phyloP scores from a whole-genome alignment of 1,140 invertebrate genomes.

The Watersipora subatra region DNA sequence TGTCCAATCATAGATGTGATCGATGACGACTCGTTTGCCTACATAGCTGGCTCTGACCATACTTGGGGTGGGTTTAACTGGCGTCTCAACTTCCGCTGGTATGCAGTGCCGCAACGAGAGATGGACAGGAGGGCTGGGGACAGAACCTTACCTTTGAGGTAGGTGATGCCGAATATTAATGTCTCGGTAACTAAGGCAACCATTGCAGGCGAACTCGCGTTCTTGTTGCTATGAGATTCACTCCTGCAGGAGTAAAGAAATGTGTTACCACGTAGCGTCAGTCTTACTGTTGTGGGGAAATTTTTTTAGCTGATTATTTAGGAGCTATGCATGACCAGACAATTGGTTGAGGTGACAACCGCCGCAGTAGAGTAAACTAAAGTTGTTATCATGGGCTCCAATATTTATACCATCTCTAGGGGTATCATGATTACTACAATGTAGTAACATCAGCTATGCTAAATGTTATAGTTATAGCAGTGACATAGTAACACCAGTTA shows the following conservation, averaged over 20 bases:
- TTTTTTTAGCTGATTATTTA: too few species aligned
- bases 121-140: slow-evolving; percentile 77
- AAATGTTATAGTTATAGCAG: too few species aligned
- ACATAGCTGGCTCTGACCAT: slow-evolving; percentile 53
- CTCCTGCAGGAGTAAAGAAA: not conserved
- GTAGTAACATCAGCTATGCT: too few species aligned
- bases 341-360: too few species aligned
- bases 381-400: too few species aligned
- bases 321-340: too few species aligned
- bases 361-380: too few species aligned
- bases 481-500: too few species aligned
- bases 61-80: slow-evolving; percentile 91
- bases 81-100: slow-evolving; percentile 84
- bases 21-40: slow-evolving; percentile 91
- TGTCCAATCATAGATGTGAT: slow-evolving; percentile 98
- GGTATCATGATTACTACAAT: too few species aligned
- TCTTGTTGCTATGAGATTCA: not conserved
- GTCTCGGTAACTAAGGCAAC: too few species aligned
- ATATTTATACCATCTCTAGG: too few species aligned
- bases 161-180: not conserved
- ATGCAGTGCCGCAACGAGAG: slow-evolving; percentile 88
- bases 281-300: not conserved
- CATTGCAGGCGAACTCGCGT: not conserved
- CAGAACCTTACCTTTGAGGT: slow-evolving; percentile 69
- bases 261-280: not conserved